phyloP scores from a whole-genome alignment of 2,888 invertebrate genomes.

The Campoplex nolae region DNA sequence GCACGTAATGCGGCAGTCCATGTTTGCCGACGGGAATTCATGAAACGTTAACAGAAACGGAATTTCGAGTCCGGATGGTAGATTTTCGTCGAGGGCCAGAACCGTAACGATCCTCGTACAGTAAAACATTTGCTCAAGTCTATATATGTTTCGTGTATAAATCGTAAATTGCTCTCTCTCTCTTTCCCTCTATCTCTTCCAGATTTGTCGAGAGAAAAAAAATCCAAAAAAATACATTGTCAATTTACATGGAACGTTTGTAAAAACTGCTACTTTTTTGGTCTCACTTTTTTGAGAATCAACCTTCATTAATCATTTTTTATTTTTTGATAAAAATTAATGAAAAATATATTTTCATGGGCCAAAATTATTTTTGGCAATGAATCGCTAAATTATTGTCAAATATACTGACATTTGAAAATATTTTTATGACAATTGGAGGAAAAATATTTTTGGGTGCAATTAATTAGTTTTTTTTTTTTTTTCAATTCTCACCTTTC shows the following conservation, averaged over 20 bases:
- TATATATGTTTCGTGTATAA: slow-evolving; percentile 22
- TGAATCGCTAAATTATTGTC: background rate
- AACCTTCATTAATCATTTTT: background rate
- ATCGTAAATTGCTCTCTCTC: slow-evolving; percentile 34
- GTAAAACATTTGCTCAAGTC: slow-evolving; percentile 43
- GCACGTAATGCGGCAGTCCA: slow-evolving; percentile 60
- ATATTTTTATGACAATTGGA: background rate
- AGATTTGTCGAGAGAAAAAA: background rate
- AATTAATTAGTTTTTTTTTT: slow-evolving; percentile 71
- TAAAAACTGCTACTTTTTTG: background rate
- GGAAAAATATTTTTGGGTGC: background rate
- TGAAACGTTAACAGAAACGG: slow-evolving; percentile 67
- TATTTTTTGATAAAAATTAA: background rate
- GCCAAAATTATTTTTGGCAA: background rate
- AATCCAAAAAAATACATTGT: background rate
- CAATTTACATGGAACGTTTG: background rate
- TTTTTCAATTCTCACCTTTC: slow-evolving; percentile 84
- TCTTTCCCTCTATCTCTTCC: background rate
- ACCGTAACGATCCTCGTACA: slow-evolving; percentile 40
- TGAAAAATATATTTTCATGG: background rate
- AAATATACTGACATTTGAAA: background rate
- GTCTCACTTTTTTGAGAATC: background rate
- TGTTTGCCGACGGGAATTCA: slow-evolving; percentile 66
- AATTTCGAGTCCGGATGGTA: slow-evolving; percentile 42
- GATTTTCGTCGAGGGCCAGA: slow-evolving; percentile 36